Evolutionary conservation across 2,113 vertebrate species (phyloP).

Genomic region (Etheostoma cragini): DNA sequence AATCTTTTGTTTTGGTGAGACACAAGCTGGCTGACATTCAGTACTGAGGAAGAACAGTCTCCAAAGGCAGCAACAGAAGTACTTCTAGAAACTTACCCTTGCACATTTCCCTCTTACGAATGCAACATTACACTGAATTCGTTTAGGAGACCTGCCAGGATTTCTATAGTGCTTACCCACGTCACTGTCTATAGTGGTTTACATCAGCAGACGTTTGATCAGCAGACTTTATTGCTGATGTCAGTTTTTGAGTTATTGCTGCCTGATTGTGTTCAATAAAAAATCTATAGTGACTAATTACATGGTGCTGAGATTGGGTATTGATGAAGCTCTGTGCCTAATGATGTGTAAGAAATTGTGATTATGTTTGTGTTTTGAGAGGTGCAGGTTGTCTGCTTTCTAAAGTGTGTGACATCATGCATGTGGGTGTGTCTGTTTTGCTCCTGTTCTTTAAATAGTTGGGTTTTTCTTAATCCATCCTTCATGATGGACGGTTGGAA

Average conservation of each 20-base stretch:
- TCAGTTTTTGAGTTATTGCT: constrained; percentile 60
- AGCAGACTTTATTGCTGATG: constrained; percentile 66
- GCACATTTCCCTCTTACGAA: constrained; percentile 23
- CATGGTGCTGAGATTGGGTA: constrained; percentile 62
- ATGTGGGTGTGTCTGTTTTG: constrained; percentile 52
- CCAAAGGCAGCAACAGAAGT: constrained; percentile 10
- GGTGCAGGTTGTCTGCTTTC: neutral
- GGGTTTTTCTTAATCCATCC: constrained; percentile 58
- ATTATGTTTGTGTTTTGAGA: constrained; percentile 21
- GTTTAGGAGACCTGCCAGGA: constrained; percentile 25
- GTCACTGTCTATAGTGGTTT: constrained; percentile 6
- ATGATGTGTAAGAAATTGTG: constrained; percentile 58
- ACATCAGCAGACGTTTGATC: constrained; percentile 47
- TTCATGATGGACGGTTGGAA: constrained; percentile 76
- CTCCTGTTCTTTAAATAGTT: constrained; percentile 45
- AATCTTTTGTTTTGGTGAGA: constrained; percentile 8
- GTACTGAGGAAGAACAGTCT: constrained; percentile 17
- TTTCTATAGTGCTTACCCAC: neutral
- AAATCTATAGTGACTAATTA: constrained; percentile 77
- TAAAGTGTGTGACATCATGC: constrained; percentile 26
- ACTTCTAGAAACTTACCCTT: constrained; percentile 12
- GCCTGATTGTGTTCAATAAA: constrained; percentile 68
- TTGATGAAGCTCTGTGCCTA: constrained; percentile 58
- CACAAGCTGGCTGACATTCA: constrained; percentile 18
- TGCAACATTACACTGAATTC: constrained; percentile 15